These are phyloP conservation scores for Polymixis lichenea DNA, from an alignment of 2,888 invertebrate genomes.

Conservation along the genomic window DNA sequence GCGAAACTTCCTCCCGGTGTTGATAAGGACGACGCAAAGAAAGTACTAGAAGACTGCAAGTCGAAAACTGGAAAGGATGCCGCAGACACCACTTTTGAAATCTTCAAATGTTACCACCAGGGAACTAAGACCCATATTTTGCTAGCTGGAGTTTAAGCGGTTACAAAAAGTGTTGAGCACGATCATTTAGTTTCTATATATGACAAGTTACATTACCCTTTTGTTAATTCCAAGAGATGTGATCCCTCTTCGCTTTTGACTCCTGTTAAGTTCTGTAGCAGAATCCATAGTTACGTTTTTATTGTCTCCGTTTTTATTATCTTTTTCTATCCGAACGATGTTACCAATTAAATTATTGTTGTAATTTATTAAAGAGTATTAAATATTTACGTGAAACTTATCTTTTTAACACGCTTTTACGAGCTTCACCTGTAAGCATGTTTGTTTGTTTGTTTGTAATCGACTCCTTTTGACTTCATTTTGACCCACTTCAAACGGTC, in stretches of 20 bases:
- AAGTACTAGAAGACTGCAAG: slow-evolving; percentile 83
- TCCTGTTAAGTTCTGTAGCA: not conserved
- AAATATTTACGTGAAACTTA: not conserved
- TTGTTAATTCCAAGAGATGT: not conserved
- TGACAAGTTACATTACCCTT: not conserved
- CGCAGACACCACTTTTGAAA: slow-evolving; percentile 83
- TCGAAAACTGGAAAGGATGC: slow-evolving; percentile 80
- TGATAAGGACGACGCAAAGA: slow-evolving; percentile 79
- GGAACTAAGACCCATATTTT: slow-evolving; percentile 80
- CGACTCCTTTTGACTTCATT: too few relatives aligned
- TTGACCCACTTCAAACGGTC: too few relatives aligned
- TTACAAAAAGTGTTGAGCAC: not conserved
- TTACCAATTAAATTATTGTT: slow-evolving; percentile 50
- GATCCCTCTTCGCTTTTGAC: not conserved
- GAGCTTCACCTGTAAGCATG: too few relatives aligned
- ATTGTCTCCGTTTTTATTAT: not conserved
- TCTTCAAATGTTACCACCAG: slow-evolving; percentile 85
- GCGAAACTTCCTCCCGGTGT: slow-evolving; percentile 82
- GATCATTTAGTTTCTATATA: slow-evolving; percentile 29
- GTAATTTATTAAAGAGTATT: slow-evolving; percentile 27
- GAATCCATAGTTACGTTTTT: not conserved
- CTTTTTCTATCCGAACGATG: not conserved
- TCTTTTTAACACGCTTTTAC: too few relatives aligned
- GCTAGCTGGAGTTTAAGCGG: slow-evolving; percentile 38
- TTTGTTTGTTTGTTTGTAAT: too few relatives aligned